Base-by-base conservation (phyloP, 1,140 invertebrate species). In the Tetramorium parvispinum region DNA sequence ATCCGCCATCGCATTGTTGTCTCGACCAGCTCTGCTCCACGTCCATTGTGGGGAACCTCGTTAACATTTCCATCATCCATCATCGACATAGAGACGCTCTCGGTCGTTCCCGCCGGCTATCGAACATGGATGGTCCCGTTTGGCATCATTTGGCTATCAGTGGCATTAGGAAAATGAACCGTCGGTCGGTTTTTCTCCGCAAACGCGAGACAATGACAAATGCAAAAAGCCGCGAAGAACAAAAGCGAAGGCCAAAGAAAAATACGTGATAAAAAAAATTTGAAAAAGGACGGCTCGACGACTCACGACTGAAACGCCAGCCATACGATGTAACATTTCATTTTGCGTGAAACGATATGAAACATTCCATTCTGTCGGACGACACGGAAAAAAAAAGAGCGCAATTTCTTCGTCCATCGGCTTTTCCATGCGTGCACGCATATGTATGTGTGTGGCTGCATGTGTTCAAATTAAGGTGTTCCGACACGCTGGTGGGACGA, bases 101-200 rank as follows among this genome's bases (percentile, higher is more conserved):
- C 55, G 77, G 27, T 83, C 51, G 40, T 78, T 59, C 40, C 18
- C 40, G 21, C 65, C 85, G 78, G 66, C 57, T 40, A 83, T 73
- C 37, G 53, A 46, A 40, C 21, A 8, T 53, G 40, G 37, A 18
- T 49, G 65, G 40, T 59, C 61, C 21, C 73, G 46, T 71, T 85
- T 85, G 37, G 71, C 55, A 51, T n/a, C 43, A 3, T 32, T 32
- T 32, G 65, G 71, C 49, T 71, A 71, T 77, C 51, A 75, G 46
- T 85, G 65, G 65, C 82, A 87, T 87, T 87, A 87, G 86, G 86
- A 77, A 85, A 87, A 87, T 87, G 65, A 87, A 78, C 53, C 43
- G 65, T 24, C 61, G 27, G 1, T 27, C 27, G 21, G 3, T 73
- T 78, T 68, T 53, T 40, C 49, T 81, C 5, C 8, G 7, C 53